These are phyloP conservation scores for Mamestra brassicae DNA, from an alignment of 2,888 invertebrate species.

Conservation along the genomic window DNA sequence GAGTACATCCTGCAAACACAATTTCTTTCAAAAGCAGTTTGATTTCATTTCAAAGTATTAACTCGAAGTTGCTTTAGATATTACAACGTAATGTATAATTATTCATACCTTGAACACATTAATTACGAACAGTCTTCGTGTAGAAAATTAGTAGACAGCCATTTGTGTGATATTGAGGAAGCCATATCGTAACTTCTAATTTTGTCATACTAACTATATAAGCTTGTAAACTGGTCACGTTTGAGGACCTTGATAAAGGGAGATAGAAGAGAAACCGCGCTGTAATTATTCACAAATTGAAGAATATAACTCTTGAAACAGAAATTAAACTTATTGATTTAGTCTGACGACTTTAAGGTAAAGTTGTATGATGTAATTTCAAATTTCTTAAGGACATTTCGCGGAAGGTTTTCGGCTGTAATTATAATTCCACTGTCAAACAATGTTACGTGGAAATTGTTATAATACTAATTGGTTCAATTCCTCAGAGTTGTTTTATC, in stretches of 20 bases:
- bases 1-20: no score
- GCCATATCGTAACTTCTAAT: constrained; percentile 43
- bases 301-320: constrained; percentile 67
- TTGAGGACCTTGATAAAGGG: constrained; percentile 57
- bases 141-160: constrained; percentile 23
- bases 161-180: constrained; percentile 23
- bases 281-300: constrained; percentile 71
- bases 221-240: constrained; percentile 62
- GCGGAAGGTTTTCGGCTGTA: constrained; percentile 63
- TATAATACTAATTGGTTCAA: constrained; percentile 60
- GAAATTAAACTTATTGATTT: constrained; percentile 71
- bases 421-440: constrained; percentile 67
- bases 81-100: no score
- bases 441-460: constrained; percentile 62
- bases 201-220: constrained; percentile 60
- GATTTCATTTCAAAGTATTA: neutral
- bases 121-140: constrained; percentile 26
- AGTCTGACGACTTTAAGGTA: constrained; percentile 66
- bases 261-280: constrained; percentile 46
- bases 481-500: constrained; percentile 47
- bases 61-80: neutral
- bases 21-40: neutral
- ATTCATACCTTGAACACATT: constrained; percentile 7
- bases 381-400: constrained; percentile 71
- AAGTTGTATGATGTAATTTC: constrained; percentile 72